Evolutionary conservation across 2,888 invertebrate genomes (phyloP), one percentile per base, ranked within the genome.

Genomic region (Lamproptera curius): DNA sequence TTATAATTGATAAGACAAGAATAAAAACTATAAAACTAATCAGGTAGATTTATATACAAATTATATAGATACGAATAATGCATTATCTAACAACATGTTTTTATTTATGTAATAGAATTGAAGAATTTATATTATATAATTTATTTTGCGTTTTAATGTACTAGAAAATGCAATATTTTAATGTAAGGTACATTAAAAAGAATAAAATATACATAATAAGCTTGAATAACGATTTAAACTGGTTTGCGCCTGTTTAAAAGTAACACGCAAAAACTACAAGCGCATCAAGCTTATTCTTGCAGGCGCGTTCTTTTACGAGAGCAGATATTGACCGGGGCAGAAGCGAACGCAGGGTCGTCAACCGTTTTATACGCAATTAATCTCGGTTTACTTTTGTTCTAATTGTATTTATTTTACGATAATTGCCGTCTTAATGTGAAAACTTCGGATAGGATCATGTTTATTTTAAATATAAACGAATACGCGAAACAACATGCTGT

Each of bases 291-390:
- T 40, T 40, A 40, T 46, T 53, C 53, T 51, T 56, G 58, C 55
- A 61, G 58, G 56, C 55, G 48, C 46, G 48, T 52, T 31, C 26
- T 51, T 58, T 20, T 41, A 28, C 17, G 46, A 36, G 36, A 36
- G 41, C 55, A 54, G 52, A 51, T 55, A 57, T 58, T 54, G 53
- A 55, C 45, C 52, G 50, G 42, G 50, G 43, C 53, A 49, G 47
- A 42, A 26, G 43, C 42, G 41, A 35, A 46, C 43, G 31, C 28
- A 37, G 43, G 37, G 41, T 46, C 37, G 41, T 26, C 45, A 36
- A 39, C 39, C 31, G 37, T 41, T 52, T 52, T 46, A 52, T 42
- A 41, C 9, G 41, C 40, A 46, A 37, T 41, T 41, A 46, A 46
- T 46, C 10, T 35, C 38, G 9, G 35, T 28, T 40, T 39, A 35